These are phyloP conservation scores for Takifugu ocellatus DNA, from an alignment of 2,797 vertebrate species.

Conservation along the genomic window DNA sequence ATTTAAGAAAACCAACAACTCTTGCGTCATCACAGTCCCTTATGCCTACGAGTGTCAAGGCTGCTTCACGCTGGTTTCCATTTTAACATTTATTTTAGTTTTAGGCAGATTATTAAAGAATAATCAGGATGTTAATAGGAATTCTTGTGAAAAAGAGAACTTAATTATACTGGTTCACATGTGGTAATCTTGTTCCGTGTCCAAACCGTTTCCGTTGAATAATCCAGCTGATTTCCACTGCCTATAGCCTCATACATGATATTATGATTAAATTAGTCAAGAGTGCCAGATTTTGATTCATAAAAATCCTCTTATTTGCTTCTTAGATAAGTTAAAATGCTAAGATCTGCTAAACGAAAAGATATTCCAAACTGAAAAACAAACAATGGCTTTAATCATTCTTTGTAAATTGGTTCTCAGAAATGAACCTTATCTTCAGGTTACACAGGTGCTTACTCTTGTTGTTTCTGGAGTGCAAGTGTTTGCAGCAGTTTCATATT, in stretches of 20 bases:
- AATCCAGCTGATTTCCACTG: conserved; percentile 39
- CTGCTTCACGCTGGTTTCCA: conserved; percentile 23
- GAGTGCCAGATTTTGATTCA: no score
- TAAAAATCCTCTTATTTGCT: no score
- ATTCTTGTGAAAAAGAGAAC: no score
- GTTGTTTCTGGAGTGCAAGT: neutral
- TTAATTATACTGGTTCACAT: no score
- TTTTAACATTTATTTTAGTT: conserved; percentile 11
- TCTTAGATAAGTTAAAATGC: no score
- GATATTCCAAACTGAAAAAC: no score
- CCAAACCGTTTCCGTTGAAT: conserved; percentile 34
- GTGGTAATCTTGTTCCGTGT: conserved; percentile 7
- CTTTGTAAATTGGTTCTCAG: no score
- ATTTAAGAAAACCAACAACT: conserved; percentile 27
- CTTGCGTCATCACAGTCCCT: conserved; percentile 23
- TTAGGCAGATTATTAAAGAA: conserved; percentile 22
- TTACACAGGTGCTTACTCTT: neutral
- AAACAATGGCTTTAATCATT: no score
- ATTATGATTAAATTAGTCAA: neutral
- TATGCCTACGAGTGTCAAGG: conserved; percentile 28
- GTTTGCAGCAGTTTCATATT: neutral
- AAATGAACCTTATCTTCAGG: neutral
- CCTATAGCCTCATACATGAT: conserved; percentile 22
- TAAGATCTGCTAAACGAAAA: no score
- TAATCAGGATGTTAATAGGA: neutral